phyloP scores from a whole-genome alignment of 2,888 invertebrate genomes.

The Synergus japonicus region DNA sequence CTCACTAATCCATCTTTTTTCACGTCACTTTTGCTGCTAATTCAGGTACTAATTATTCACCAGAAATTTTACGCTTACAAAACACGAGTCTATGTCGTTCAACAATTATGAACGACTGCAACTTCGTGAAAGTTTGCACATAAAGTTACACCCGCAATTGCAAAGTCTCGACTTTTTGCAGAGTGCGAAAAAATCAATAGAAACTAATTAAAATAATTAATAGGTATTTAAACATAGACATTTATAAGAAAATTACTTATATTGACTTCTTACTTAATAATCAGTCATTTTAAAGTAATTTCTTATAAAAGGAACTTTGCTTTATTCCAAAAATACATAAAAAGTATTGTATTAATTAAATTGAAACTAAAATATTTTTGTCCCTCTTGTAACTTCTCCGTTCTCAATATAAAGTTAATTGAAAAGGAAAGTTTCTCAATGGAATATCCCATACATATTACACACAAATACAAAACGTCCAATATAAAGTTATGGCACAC shows the following conservation, averaged over 20 bases:
- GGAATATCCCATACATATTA: background rate
- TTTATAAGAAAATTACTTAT: too few relatives aligned
- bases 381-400: too few relatives aligned
- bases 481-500: background rate
- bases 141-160: background rate
- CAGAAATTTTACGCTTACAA: slow-evolving; percentile 16
- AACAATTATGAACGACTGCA: slow-evolving; percentile 15
- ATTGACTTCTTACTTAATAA: too few relatives aligned
- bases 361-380: too few relatives aligned
- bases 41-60: slow-evolving; percentile 11
- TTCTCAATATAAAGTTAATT: too few relatives aligned
- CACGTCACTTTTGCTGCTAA: slow-evolving; percentile 16
- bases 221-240: background rate
- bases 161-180: background rate
- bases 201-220: background rate
- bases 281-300: too few relatives aligned
- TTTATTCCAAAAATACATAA: too few relatives aligned
- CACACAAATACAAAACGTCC: too few relatives aligned
- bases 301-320: too few relatives aligned
- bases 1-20: background rate
- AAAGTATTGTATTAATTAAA: too few relatives aligned
- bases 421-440: too few relatives aligned
- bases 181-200: background rate
- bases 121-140: slow-evolving; percentile 16
- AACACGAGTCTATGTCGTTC: slow-evolving; percentile 8